A percentile compares a stretch with the other conserved stretches of the same genome.
Conservation (phyloP, 2,888 invertebrate species). For the Amblyteles armatorius region DNA sequence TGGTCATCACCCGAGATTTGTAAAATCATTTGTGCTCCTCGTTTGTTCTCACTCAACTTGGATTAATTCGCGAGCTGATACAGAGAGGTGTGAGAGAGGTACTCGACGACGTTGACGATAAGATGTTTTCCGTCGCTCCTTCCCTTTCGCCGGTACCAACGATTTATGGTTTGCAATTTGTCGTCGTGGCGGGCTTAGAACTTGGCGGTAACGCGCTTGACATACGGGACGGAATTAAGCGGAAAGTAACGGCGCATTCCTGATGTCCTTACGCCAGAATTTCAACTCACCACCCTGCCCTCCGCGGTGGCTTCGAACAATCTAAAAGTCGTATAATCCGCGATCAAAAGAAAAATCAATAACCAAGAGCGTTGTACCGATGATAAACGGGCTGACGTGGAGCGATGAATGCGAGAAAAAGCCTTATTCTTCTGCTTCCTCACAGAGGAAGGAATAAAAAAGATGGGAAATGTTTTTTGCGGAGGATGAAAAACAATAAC, state of each 20-base stretch:
- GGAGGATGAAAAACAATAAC: constrained; percentile 13
- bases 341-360: constrained; percentile 46
- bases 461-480: background rate
- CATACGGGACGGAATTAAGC: constrained; percentile 67
- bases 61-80: constrained; percentile 56
- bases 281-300: constrained; percentile 26
- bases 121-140: constrained; percentile 2
- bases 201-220: constrained; percentile 65
- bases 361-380: background rate
- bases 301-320: constrained; percentile 3
- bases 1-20: constrained; percentile 44
- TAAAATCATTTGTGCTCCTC: constrained; percentile 55
- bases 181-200: constrained; percentile 67
- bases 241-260: constrained; percentile 62
- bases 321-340: constrained; percentile 44
- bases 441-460: background rate
- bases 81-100: constrained; percentile 5
- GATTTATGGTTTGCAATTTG: constrained; percentile 75
- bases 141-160: constrained; percentile 47
- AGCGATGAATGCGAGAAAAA: background rate
- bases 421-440: background rate
- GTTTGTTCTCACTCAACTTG: constrained; percentile 43
- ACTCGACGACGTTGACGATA: constrained; percentile 45
- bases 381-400: background rate
- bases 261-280: constrained; percentile 43